These are phyloP conservation scores for Ephydatia muelleri DNA, from an alignment of 37 sponge, comb jelly and placozoan species.

Conservation along the genomic window DNA sequence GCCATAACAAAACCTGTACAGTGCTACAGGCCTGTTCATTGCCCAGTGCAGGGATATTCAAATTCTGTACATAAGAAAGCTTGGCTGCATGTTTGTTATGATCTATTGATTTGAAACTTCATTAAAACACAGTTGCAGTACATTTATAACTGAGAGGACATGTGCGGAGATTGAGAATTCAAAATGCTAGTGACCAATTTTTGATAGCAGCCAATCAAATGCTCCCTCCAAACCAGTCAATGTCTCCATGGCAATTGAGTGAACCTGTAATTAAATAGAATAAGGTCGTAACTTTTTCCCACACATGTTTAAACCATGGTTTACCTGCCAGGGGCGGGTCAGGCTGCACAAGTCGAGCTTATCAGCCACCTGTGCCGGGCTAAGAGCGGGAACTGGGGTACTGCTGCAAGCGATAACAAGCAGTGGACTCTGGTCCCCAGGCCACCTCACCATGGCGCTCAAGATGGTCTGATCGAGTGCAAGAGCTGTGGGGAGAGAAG, in stretches of 20 bases:
- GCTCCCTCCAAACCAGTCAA: constrained; percentile 5
- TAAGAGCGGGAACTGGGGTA: background rate
- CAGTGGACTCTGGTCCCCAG: constrained; percentile 6
- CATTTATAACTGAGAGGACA: too few relatives aligned
- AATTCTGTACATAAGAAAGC: constrained; percentile 2
- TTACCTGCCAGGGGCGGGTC: constrained; percentile 51
- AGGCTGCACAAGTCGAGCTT: constrained; percentile 15
- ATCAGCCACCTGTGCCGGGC: constrained; percentile 25
- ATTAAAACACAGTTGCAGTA: too few relatives aligned
- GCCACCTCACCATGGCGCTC: constrained; percentile 5
- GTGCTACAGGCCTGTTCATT: too few relatives aligned
- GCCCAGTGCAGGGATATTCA: too few relatives aligned
- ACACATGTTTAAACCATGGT: background rate
- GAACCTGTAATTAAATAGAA: constrained; percentile 21
- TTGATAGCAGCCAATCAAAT: constrained; percentile 45
- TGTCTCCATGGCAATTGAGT: constrained; percentile 5
- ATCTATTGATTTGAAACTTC: background rate
- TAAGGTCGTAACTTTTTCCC: background rate
- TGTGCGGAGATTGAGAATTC: background rate
- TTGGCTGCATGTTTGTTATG: background rate
- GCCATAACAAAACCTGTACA: background rate
- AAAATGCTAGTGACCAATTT: background rate
- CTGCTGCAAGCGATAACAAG: constrained; percentile 27
- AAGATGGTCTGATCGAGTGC: constrained; percentile 7
- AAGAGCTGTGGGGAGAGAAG: constrained; percentile 1